Evolutionary conservation across 2,888 invertebrate species (phyloP).

Genomic region (Caenorhabditis panamensis): DNA sequence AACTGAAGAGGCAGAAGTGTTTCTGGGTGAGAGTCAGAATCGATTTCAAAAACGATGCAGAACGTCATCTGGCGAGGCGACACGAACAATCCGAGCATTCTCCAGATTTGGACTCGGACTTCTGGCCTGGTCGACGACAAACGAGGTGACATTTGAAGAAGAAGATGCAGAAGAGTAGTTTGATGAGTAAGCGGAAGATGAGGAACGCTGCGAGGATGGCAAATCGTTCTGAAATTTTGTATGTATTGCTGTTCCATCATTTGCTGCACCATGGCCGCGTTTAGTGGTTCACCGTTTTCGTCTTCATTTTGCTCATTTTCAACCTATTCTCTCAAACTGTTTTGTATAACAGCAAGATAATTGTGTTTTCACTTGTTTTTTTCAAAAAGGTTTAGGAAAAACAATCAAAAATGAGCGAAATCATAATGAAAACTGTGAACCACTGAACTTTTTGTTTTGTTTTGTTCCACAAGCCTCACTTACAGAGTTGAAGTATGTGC

Average conservation of each 20-base stretch:
- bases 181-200: constrained; percentile 40
- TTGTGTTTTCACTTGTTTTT: too few species aligned
- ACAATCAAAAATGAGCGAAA: too few species aligned
- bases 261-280: too few species aligned
- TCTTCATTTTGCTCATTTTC: too few species aligned
- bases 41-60: constrained; percentile 33
- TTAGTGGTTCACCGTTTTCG: too few species aligned
- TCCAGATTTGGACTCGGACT: constrained; percentile 24
- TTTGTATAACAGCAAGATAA: too few species aligned
- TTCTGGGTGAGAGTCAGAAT: not conserved
- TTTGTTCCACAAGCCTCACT: too few species aligned
- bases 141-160: constrained; percentile 39
- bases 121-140: constrained; percentile 28
- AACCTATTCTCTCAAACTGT: too few species aligned
- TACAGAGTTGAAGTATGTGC: constrained; percentile 42
- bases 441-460: too few species aligned
- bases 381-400: too few species aligned
- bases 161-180: constrained; percentile 37
- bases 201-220: constrained; percentile 46
- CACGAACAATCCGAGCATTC: constrained; percentile 48
- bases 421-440: too few species aligned
- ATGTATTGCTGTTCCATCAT: too few species aligned
- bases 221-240: constrained; percentile 33
- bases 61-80: constrained; percentile 37
- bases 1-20: not conserved